phyloP scores from a whole-genome alignment of 2,888 invertebrate species.

The Rhodophaea formosa region DNA sequence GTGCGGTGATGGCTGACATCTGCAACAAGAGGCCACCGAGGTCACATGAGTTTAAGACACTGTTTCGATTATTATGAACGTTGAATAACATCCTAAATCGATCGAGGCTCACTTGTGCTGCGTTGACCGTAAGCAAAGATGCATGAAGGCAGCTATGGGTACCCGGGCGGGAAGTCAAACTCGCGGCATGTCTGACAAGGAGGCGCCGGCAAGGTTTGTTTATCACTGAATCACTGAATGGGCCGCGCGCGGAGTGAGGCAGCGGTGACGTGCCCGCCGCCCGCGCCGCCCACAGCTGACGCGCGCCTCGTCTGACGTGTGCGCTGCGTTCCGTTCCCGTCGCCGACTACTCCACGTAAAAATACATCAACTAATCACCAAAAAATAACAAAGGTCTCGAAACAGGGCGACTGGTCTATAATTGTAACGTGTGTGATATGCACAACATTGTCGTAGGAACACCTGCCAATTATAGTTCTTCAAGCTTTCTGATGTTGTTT shows the following conservation, averaged over 20 bases:
- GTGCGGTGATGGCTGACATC: slow-evolving; percentile 77
- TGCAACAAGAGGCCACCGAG: slow-evolving; percentile 70
- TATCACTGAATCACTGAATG: slow-evolving; percentile 60
- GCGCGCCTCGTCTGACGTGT: slow-evolving; percentile 38
- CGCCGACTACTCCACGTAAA: neutral
- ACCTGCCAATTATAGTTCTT: neutral
- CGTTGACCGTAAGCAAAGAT: slow-evolving; percentile 60
- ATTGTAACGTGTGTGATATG: neutral
- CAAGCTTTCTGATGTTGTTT: neutral
- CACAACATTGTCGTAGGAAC: neutral
- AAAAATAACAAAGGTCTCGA: neutral
- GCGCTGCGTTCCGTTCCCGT: slow-evolving; percentile 23
- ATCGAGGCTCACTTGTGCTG: slow-evolving; percentile 65
- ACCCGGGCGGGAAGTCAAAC: slow-evolving; percentile 57
- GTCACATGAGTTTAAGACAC: slow-evolving; percentile 56
- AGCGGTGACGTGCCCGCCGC: slow-evolving; percentile 26
- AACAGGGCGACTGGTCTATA: neutral
- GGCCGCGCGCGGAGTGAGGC: slow-evolving; percentile 22
- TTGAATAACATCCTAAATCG: slow-evolving; percentile 24
- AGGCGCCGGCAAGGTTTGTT: slow-evolving; percentile 61
- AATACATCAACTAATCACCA: neutral
- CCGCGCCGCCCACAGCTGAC: slow-evolving; percentile 34
- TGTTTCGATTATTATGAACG: slow-evolving; percentile 29
- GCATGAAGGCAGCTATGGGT: slow-evolving; percentile 64
- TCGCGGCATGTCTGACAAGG: slow-evolving; percentile 63